These are phyloP conservation scores for Sinocyclocheilus anophthalmus DNA, from an alignment of 2,113 vertebrate genomes.

Conservation along the genomic window DNA sequence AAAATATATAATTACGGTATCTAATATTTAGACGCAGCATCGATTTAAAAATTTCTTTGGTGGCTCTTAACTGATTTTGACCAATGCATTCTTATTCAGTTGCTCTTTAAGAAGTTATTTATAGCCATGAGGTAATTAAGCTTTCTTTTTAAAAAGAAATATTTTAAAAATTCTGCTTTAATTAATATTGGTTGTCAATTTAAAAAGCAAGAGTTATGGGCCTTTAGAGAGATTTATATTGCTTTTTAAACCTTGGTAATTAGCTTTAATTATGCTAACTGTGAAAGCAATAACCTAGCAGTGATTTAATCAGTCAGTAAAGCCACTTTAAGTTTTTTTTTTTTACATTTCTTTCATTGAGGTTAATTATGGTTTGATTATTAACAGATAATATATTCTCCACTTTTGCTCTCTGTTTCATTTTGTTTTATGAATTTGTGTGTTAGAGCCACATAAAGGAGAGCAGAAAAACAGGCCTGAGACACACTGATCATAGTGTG, in stretches of 20 bases:
- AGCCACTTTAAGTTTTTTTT: neutral
- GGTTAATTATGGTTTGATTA: slow-evolving; percentile 27
- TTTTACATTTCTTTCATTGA: neutral
- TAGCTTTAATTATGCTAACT: slow-evolving; percentile 20
- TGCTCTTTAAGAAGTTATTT: slow-evolving; percentile 5
- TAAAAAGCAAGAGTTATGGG: slow-evolving; percentile 20
- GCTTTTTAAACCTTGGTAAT: neutral
- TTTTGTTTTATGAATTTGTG: neutral
- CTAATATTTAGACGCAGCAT: neutral
- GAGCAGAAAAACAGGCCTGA: neutral
- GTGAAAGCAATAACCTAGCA: neutral
- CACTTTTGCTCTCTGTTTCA: neutral
- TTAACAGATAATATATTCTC: neutral
- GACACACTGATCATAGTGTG: neutral
- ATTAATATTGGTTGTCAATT: slow-evolving; percentile 37
- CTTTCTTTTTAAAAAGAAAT: slow-evolving; percentile 23
- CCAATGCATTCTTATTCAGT: neutral
- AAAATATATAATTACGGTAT: neutral
- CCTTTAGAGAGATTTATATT: slow-evolving; percentile 26
- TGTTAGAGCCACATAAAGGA: neutral
- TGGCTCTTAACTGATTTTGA: neutral
- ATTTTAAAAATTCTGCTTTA: slow-evolving; percentile 33
- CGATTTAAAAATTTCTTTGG: neutral
- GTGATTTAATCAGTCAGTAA: neutral
- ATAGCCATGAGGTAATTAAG: slow-evolving; percentile 40